Base-by-base conservation (phyloP, 2,888 invertebrate species). In the Bugulina stolonifera region DNA sequence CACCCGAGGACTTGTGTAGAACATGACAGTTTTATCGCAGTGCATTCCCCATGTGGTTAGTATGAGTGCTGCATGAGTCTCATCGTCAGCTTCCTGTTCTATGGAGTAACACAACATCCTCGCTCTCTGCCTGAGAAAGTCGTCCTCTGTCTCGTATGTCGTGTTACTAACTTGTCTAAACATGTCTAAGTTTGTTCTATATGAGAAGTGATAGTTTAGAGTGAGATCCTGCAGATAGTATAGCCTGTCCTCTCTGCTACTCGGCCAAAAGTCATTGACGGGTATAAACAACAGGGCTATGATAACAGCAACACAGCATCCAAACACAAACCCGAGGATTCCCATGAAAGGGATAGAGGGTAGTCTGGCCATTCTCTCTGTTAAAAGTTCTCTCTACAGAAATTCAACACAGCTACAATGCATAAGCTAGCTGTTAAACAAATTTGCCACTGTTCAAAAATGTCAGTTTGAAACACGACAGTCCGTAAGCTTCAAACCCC, bases 11-110 rank as follows among this genome's bases (percentile, higher is more conserved):
- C 34, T 34, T 2, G 3, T 18, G 27, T 64, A 34, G 27, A 64
- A 64, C 18, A 64, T 64, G 34, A 64, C 10, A 34, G 64, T 29
- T 64, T 32, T 27, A 34, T 64, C 64, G n/a, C 64, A 64, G 27
- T 64, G 64, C 27, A 25, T 22, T 3, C 25, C 34, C 64, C 64
- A 64, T 3, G 64, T 64, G 27, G 32, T 27, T 3, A 64, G 10
- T 10, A 64, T 64, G 18, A 64, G 14, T 29, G 64, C 25, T 14
- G 34, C 27, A 27, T 64, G 64, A 29, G 32, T 32, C 22, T 27
- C 64, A 32, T 64, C 64, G 32, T 64, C 64, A 64, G 64, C 64
- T 34, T 64, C 64, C 32, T 22, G 29, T 64, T 27, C 64, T 64
- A 64, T 64, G 5, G 32, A 64, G 32, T 64, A 64, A 32, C 64